Conservation (phyloP, 1,140 invertebrate species). For the Cecropterus lyciades region DNA sequence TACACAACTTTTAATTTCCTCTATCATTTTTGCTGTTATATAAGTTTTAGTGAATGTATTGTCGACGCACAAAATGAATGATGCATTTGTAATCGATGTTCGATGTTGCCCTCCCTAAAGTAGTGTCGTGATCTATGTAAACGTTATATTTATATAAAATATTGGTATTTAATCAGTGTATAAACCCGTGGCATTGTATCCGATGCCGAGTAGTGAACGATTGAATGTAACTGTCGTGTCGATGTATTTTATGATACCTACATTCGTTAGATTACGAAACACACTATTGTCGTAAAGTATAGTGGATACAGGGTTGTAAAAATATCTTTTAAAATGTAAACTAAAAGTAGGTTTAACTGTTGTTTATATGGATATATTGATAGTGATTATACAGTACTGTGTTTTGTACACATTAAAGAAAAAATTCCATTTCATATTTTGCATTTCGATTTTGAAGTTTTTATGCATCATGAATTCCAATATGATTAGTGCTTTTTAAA, state of each 20-base stretch:
- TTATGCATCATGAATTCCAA: constrained; percentile 63
- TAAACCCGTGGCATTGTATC: constrained; percentile 22
- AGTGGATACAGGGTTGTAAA: constrained; percentile 84
- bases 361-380: constrained; percentile 81
- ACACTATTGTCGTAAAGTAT: constrained; percentile 78
- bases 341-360: constrained; percentile 76
- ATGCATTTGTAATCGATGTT: constrained; percentile 34
- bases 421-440: constrained; percentile 72
- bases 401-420: constrained; percentile 69
- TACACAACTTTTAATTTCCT: constrained; percentile 25
- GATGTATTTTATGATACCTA: constrained; percentile 42
- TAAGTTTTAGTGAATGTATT: constrained; percentile 31
- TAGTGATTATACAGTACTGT: constrained; percentile 75
- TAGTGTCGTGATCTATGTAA: constrained; percentile 30
- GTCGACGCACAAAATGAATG: constrained; percentile 49
- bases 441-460: constrained; percentile 65
- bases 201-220: constrained; percentile 17
- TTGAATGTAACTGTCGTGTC: constrained; percentile 40
- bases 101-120: constrained; percentile 29
- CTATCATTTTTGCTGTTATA: constrained; percentile 24
- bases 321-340: constrained; percentile 81
- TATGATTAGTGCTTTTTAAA: constrained; percentile 50
- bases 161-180: constrained; percentile 28
- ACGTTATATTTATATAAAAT: constrained; percentile 14
- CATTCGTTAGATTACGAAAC: constrained; percentile 57